Evolutionary conservation across 2,797 vertebrate species (phyloP), one percentile per base, ranked within the genome.

Genomic region (Allochrocebus solatus): DNA sequence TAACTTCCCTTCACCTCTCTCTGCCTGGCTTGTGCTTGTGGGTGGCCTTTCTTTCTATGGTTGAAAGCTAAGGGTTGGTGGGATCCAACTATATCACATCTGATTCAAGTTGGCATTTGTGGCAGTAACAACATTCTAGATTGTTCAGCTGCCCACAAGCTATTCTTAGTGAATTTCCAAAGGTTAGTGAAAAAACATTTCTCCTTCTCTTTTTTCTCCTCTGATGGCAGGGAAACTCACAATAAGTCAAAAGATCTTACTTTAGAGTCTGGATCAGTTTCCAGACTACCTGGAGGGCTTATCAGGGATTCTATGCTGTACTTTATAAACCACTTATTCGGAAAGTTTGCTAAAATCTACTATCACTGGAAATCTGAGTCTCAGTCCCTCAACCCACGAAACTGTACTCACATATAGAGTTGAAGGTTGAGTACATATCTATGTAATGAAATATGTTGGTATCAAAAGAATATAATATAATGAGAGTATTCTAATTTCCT

Each of bases 81-180:
- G 46, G 8, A 72, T 83, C 84, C 91, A 88, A 83, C 30, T 81
- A n/a, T 55, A n/a, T 91, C 90, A 86, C 33, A 12, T 86, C 81
- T 82, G 57, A 91, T 79, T 50, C 26, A 14, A 90, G 33, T n/a
- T 94, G 80, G 41, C 36, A 24, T 72, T 67, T 81, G 39, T 57
- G 48, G 89, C 48, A 59, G n/a, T 80, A 43, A 12, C 46, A 78
- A 72, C 41, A 70, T 78, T 70, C 14, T 22, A 4, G 84, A 43
- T 75, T 88, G 30, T 41, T 74, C 50, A 16, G 22, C 57, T 85
- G 22, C 84, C 91, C 76, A 59, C 83, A 85, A 89, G 28, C 79
- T 92, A 28, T 50, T 79, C 33, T 53, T 46, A 41, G 50, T 53
- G 72, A 92, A 7, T 76, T 89, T 85, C 39, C 76, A 94, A 64